Percentiles rank a stretch among this genome's conserved stretches.
phyloP scores from a whole-genome alignment of 1,140 invertebrate species.

The Leguminivora glycinivorella region DNA sequence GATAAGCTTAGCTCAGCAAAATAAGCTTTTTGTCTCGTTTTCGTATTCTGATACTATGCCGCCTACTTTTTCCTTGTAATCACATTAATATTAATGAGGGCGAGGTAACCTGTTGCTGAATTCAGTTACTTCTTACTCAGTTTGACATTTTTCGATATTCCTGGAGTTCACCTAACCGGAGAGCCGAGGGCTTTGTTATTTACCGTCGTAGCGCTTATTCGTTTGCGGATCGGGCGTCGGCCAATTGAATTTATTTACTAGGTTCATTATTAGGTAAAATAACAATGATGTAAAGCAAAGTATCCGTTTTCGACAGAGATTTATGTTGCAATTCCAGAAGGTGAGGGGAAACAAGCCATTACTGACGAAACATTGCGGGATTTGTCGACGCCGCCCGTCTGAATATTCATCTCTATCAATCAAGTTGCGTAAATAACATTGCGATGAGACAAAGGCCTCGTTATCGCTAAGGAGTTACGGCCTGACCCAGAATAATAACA shows the following conservation, averaged over 20 bases:
- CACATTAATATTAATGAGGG: slow-evolving; percentile 10
- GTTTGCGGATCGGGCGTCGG: background rate
- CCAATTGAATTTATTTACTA: slow-evolving; percentile 30
- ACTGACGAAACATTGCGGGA: slow-evolving; percentile 46
- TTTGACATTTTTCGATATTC: slow-evolving; percentile 15
- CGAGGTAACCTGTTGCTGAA: slow-evolving; percentile 12
- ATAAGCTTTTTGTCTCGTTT: background rate
- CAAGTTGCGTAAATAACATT: slow-evolving; percentile 53
- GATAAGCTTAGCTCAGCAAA: too few relatives aligned
- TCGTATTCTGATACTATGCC: background rate
- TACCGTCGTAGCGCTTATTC: background rate
- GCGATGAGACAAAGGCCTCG: slow-evolving; percentile 50
- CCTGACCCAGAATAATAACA: slow-evolving; percentile 41
- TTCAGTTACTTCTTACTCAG: background rate
- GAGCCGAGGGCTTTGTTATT: slow-evolving; percentile 1
- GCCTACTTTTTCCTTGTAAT: slow-evolving; percentile 1
- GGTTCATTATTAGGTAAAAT: slow-evolving; percentile 43
- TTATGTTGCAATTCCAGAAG: slow-evolving; percentile 59
- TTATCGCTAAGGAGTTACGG: slow-evolving; percentile 49
- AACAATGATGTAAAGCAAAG: slow-evolving; percentile 47
- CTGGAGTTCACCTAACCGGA: background rate
- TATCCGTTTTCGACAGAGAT: slow-evolving; percentile 52
- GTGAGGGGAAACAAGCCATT: slow-evolving; percentile 50
- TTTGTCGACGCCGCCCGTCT: slow-evolving; percentile 53
- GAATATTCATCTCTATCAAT: slow-evolving; percentile 63